A percentile compares a stretch with the other conserved stretches of the same genome.
phyloP scores from a whole-genome alignment of 1,140 invertebrate species.

The Phortica variegata region DNA sequence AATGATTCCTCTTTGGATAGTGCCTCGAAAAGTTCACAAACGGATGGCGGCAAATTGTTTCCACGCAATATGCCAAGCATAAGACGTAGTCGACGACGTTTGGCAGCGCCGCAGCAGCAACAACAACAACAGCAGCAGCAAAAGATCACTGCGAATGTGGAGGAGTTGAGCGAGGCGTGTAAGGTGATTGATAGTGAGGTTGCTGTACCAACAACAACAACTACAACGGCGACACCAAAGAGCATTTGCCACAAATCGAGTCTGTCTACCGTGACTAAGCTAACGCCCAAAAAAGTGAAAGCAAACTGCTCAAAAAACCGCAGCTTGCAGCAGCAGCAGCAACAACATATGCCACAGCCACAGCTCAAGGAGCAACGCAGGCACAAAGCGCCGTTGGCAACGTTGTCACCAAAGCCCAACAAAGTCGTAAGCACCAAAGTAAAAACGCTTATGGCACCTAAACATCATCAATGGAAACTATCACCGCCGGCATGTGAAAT shows the following conservation, averaged over 20 bases:
- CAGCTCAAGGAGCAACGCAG: too few species aligned
- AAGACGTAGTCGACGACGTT: constrained; percentile 34
- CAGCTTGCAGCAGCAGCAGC: not conserved
- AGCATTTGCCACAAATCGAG: constrained; percentile 22
- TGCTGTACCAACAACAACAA: not conserved
- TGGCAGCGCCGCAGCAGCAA: not conserved
- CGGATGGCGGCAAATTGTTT: constrained; percentile 43
- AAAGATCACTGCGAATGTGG: constrained; percentile 12
- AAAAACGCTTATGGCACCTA: not conserved
- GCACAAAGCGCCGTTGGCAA: too few species aligned
- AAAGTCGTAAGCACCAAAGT: not conserved
- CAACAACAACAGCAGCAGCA: constrained; percentile 2
- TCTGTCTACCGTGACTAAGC: constrained; percentile 37
- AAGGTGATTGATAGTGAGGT: not conserved
- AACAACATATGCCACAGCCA: not conserved
- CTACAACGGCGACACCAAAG: too few species aligned
- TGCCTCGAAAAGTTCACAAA: constrained; percentile 36
- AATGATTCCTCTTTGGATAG: constrained; percentile 23
- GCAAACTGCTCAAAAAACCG: constrained; percentile 36
- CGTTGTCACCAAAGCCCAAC: not conserved
- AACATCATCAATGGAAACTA: not conserved
- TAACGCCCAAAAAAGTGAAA: constrained; percentile 30
- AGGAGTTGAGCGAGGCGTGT: too few species aligned
- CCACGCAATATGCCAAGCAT: constrained; percentile 55
- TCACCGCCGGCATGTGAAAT: not conserved